A percentile compares a stretch with the other conserved stretches of the same genome.
Evolutionary conservation across 2,113 vertebrate species (phyloP).

Genomic region (Chloropsis cyanopogon): DNA sequence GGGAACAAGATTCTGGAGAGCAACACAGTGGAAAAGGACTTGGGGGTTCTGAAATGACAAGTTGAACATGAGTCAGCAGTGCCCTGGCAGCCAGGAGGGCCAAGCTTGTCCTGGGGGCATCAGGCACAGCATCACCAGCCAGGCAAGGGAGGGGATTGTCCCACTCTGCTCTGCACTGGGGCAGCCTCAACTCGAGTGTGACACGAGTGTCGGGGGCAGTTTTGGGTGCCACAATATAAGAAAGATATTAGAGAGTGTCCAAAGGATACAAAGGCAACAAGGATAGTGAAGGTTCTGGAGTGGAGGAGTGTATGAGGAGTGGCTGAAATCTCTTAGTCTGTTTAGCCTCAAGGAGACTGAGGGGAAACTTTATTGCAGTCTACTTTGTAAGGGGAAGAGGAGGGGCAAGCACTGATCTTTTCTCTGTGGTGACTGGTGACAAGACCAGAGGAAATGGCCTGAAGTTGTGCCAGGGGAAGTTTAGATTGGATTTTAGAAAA

Average conservation of each 20-base stretch:
- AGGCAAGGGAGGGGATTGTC: background rate
- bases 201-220: background rate
- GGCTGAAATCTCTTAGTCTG: background rate
- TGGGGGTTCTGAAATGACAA: background rate
- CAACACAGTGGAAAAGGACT: background rate
- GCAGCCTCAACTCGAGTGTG: rapidly evolving
- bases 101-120: rapidly evolving
- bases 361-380: background rate
- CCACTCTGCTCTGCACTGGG: background rate
- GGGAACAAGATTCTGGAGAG: background rate
- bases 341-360: background rate
- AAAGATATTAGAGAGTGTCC: background rate
- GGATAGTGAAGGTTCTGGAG: background rate
- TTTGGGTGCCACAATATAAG: background rate
- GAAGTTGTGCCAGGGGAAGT: background rate
- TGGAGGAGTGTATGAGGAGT: background rate
- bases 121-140: rapidly evolving
- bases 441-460: rapidly evolving
- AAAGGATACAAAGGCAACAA: rapidly evolving
- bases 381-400: background rate
- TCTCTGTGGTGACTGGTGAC: no score
- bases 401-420: background rate
- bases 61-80: rapidly evolving
- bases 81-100: background rate
- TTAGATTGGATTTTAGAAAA: background rate